Evolutionary conservation across 2,113 vertebrate genomes (phyloP).

Genomic region (Corythornis vintsioides): DNA sequence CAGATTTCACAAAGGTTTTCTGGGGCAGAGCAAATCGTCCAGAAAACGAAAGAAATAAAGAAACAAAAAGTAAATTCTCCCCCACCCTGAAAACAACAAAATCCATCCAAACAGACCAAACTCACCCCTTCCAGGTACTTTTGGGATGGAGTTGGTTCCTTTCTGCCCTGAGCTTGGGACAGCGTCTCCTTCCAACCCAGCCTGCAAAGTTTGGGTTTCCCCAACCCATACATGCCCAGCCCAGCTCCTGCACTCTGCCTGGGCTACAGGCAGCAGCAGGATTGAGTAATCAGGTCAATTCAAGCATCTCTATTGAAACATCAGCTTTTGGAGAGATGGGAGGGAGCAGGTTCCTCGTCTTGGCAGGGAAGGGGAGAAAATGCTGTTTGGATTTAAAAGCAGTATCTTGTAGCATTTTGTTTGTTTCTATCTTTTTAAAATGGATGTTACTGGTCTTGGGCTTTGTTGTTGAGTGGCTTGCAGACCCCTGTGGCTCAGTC

Average conservation of each 20-base stretch:
- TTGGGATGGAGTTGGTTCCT: neutral
- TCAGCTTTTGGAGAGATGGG: neutral
- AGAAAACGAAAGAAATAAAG: neutral
- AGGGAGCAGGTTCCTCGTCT: neutral
- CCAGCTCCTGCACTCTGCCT: neutral
- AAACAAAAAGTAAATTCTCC: neutral
- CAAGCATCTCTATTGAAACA: neutral
- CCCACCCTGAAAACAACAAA: neutral
- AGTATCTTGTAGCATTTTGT: neutral
- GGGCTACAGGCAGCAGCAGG: neutral
- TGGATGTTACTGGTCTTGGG: fast-evolving
- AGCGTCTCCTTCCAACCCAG: neutral
- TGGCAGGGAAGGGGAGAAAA: neutral
- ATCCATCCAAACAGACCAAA: neutral
- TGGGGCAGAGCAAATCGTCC: neutral
- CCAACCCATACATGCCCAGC: neutral
- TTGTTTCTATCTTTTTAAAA: neutral
- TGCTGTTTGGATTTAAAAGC: neutral
- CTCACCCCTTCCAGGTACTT: neutral
- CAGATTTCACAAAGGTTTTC: neutral
- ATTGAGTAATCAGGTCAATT: neutral
- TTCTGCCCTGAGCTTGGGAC: fast-evolving
- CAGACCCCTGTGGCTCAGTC: neutral
- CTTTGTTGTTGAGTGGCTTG: neutral
- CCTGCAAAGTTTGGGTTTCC: neutral